Evolutionary conservation across 2,888 invertebrate genomes (phyloP).

Genomic region (Amiota mariae): DNA sequence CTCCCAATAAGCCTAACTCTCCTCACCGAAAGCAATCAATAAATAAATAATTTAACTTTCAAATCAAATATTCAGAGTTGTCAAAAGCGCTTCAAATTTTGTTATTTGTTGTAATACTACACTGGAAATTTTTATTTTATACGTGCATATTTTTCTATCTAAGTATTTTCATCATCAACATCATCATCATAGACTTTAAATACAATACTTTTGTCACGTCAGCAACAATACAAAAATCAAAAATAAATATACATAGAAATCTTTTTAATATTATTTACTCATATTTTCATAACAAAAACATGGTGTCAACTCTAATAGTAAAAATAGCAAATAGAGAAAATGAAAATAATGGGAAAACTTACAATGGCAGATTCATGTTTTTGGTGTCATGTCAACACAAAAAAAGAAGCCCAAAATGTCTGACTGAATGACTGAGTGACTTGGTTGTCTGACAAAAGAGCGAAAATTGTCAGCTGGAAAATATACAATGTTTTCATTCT

Average conservation of each 20-base stretch:
- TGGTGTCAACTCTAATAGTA: constrained; percentile 9
- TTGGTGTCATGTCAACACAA: background rate
- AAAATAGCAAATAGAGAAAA: background rate
- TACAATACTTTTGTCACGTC: constrained; percentile 25
- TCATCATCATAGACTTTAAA: background rate
- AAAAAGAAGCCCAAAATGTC: background rate
- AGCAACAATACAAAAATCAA: background rate
- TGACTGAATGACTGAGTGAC: too few relatives aligned
- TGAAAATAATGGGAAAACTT: background rate
- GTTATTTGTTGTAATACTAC: too few relatives aligned
- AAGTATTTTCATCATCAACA: too few relatives aligned
- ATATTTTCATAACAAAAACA: constrained; percentile 10
- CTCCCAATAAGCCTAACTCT: background rate
- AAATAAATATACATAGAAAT: background rate
- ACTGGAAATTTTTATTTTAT: too few relatives aligned
- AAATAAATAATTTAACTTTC: constrained; percentile 20
- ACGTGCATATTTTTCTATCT: too few relatives aligned
- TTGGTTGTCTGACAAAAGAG: background rate
- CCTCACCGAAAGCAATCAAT: background rate
- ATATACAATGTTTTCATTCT: background rate
- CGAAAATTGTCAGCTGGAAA: constrained; percentile 12
- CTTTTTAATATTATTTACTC: background rate
- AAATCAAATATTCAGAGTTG: constrained; percentile 13
- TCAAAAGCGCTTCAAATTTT: background rate
- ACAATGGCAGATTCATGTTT: constrained; percentile 2